Evolutionary conservation across 2,888 invertebrate species (phyloP).

Genomic region (Micoletzkya japonica): DNA sequence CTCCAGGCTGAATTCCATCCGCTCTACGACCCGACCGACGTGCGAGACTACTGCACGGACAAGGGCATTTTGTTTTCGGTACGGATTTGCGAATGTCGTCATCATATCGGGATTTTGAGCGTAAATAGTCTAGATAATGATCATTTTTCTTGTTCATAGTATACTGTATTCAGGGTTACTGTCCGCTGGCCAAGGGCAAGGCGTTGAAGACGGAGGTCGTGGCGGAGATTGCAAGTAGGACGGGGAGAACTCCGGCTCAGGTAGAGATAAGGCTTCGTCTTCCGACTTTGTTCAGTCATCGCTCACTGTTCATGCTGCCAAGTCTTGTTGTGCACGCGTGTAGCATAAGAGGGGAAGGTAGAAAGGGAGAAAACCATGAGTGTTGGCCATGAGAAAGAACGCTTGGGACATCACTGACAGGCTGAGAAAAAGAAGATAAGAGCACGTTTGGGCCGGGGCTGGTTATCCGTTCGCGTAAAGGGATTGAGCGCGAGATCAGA

Average conservation of each 20-base stretch:
- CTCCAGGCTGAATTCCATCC: constrained; percentile 66
- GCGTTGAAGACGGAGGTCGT: constrained; percentile 59
- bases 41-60: constrained; percentile 62
- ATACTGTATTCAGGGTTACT: constrained; percentile 66
- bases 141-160: too few species aligned
- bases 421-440: too few species aligned
- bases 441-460: too few species aligned
- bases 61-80: constrained; percentile 62
- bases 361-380: background rate
- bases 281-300: background rate
- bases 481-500: too few species aligned
- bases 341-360: background rate
- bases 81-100: background rate
- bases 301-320: too few species aligned
- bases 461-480: too few species aligned
- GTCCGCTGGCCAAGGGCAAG: constrained; percentile 65
- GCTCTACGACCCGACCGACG: constrained; percentile 62
- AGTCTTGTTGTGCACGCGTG: too few species aligned
- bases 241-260: constrained; percentile 64
- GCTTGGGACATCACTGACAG: too few species aligned
- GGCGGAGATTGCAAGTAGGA: constrained; percentile 57
- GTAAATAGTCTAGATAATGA: background rate
- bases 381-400: too few species aligned
- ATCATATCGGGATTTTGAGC: background rate
- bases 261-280: constrained; percentile 31